Evolutionary conservation across 2,113 vertebrate genomes (phyloP).

Genomic region (Danio rerio): DNA sequence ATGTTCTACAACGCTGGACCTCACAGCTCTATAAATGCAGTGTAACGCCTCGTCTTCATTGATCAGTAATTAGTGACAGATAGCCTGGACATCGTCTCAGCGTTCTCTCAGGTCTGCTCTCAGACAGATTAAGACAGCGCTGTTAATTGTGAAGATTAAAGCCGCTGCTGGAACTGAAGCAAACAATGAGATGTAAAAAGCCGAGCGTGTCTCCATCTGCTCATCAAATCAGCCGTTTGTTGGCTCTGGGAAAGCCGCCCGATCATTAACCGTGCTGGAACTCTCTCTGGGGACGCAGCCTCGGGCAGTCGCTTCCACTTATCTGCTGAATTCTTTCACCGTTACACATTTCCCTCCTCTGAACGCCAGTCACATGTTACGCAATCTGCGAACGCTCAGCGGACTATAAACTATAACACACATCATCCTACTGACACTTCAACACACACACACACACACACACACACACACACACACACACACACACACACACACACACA

Average conservation of each 20-base stretch:
- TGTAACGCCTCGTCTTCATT: background rate
- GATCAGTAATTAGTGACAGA: no score
- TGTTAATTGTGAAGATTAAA: constrained; percentile 33
- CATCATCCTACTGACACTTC: no score
- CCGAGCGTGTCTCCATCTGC: constrained; percentile 55
- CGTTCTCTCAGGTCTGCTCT: constrained; percentile 19
- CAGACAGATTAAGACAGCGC: constrained; percentile 44
- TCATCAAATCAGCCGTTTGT: constrained; percentile 41
- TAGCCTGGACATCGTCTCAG: background rate
- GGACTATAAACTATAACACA: background rate
- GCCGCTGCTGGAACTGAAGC: constrained; percentile 6
- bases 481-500: no score
- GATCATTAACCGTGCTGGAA: constrained; percentile 52
- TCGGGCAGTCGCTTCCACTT: constrained; percentile 52
- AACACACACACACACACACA: no score
- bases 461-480: no score
- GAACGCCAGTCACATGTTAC: constrained; percentile 12
- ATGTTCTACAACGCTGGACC: no score
- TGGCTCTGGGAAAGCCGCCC: constrained; percentile 31
- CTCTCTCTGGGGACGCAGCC: constrained; percentile 36
- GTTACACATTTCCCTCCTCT: constrained; percentile 50
- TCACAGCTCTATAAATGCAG: background rate
- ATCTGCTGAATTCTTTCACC: constrained; percentile 55
- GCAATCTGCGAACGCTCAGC: background rate
- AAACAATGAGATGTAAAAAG: constrained; percentile 41